Conservation (phyloP, 1,140 invertebrate genomes). For the Drosophila kohkoa region DNA sequence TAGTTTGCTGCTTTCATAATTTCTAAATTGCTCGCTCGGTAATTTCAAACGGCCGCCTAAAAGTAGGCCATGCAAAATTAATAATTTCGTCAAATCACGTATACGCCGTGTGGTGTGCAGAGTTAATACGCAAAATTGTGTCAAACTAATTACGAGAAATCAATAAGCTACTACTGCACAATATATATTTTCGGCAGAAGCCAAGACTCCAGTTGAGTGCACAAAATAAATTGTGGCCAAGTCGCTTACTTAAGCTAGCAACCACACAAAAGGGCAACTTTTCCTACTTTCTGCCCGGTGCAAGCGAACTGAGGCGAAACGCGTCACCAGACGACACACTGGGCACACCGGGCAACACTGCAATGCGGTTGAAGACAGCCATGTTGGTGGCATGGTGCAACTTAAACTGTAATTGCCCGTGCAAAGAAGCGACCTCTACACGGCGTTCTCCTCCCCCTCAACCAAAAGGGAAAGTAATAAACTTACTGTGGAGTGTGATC, state of each 20-base stretch:
- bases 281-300: slow-evolving; percentile 17
- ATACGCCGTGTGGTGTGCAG: slow-evolving; percentile 29
- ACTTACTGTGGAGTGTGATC: too few species aligned
- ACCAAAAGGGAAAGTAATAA: slow-evolving; percentile 37
- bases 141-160: slow-evolving; percentile 64
- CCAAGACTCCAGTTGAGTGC: slow-evolving; percentile 28
- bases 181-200: slow-evolving; percentile 4
- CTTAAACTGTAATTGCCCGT: slow-evolving; percentile 76
- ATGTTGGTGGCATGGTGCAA: slow-evolving; percentile 24
- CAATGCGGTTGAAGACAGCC: slow-evolving; percentile 61
- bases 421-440: slow-evolving; percentile 42
- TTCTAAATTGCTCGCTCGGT: background rate
- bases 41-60: slow-evolving; percentile 9
- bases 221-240: slow-evolving; percentile 56
- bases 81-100: slow-evolving; percentile 20
- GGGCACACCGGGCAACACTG: slow-evolving; percentile 36
- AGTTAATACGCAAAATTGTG: slow-evolving; percentile 36
- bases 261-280: slow-evolving; percentile 64
- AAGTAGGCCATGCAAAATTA: slow-evolving; percentile 50
- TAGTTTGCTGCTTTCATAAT: background rate
- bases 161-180: slow-evolving; percentile 48
- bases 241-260: slow-evolving; percentile 43
- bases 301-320: slow-evolving; percentile 37
- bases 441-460: slow-evolving; percentile 2
- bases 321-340: slow-evolving; percentile 37